phyloP scores from a whole-genome alignment of 1,140 invertebrate species.

The Notospermus geniculatus region DNA sequence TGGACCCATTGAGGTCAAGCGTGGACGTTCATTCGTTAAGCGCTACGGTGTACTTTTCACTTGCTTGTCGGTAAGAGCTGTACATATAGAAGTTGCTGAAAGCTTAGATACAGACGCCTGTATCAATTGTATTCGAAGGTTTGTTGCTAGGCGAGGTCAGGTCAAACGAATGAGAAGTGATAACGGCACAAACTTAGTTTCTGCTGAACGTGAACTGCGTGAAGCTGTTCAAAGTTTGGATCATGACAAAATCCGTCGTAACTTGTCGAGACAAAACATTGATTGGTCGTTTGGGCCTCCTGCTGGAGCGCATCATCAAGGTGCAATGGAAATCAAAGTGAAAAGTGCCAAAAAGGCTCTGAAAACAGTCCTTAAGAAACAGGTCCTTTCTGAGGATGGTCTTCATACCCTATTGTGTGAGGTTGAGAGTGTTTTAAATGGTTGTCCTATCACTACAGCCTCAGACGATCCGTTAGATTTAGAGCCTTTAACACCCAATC shows the following conservation, averaged over 20 bases:
- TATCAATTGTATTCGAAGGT: slow-evolving; percentile 24
- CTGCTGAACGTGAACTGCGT: slow-evolving; percentile 26
- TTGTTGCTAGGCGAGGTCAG: slow-evolving; percentile 23
- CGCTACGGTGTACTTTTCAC: slow-evolving; percentile 35
- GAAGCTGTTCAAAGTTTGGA: slow-evolving; percentile 25
- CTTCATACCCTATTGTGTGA: slow-evolving; percentile 12
- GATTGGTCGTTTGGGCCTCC: slow-evolving; percentile 53
- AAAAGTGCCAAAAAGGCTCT: slow-evolving; percentile 38
- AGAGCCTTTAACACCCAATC: slow-evolving; percentile 26
- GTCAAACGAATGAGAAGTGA: slow-evolving; percentile 7
- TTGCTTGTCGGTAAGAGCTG: slow-evolving; percentile 25
- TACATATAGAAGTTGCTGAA: slow-evolving; percentile 30
- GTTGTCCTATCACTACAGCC: slow-evolving; percentile 20
- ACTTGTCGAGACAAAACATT: slow-evolving; percentile 22
- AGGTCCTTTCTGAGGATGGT: slow-evolving; percentile 10
- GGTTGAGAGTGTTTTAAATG: slow-evolving; percentile 8
- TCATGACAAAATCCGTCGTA: background rate
- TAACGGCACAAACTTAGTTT: slow-evolving; percentile 25
- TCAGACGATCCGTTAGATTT: slow-evolving; percentile 17
- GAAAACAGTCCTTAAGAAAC: background rate
- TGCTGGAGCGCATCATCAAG: slow-evolving; percentile 44
- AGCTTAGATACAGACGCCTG: slow-evolving; percentile 20
- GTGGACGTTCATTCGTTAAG: slow-evolving; percentile 19
- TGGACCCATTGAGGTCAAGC: slow-evolving; percentile 31
- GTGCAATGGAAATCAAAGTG: slow-evolving; percentile 44